Base-by-base conservation (phyloP, 2,113 vertebrate genomes). In the Alethe diademata region DNA sequence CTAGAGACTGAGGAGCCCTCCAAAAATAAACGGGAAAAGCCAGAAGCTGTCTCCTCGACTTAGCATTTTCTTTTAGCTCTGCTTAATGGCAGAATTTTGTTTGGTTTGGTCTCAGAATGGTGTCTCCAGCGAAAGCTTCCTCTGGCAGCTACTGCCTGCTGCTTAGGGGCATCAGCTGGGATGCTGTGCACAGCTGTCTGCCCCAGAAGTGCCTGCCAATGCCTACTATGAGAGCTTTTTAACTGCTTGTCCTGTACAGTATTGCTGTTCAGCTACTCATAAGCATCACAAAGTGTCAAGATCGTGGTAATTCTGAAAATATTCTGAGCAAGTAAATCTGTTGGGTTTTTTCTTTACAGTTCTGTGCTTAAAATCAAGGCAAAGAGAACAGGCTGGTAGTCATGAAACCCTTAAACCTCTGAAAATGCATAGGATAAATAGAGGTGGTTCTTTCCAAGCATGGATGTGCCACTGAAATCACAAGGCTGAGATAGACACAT, bases 21-120 rank as follows among this genome's bases (percentile, higher is more conserved):
- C 53, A 85, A 72, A 97, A 93, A 89, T 91, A 95, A 81, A 78
- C 6, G 61, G 40, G 93, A 81, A 87, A 95, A 95, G 65, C 83
- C 89, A 92, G 83, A 69, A 92, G 83, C 83, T 95, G 79, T 95
- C 80, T 89, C 22, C 51, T 88, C 2, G 0, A 47, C 65, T 80
- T 86, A 95, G 42, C 19, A 7, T 86, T 81, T 95, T 62, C 53
- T 74, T 93, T 61, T 42, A 87, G 76, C 54, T 78, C 53, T 92
- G 57, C 40, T 74, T 86, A 72, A 53, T 7, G 9, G 53, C 48
- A 78, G 57, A 25, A 35, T 91, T 89, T 71, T 84, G 40, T 69
- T 89, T 31, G 11, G 14, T 82, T 73, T 89, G 61, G 51, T 91
- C 69, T 93, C 36, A 19, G 86, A 66, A 58, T 16, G 24, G 69